These are phyloP conservation scores for Netelia inedita DNA, from an alignment of 2,888 invertebrate genomes.

Conservation along the genomic window DNA sequence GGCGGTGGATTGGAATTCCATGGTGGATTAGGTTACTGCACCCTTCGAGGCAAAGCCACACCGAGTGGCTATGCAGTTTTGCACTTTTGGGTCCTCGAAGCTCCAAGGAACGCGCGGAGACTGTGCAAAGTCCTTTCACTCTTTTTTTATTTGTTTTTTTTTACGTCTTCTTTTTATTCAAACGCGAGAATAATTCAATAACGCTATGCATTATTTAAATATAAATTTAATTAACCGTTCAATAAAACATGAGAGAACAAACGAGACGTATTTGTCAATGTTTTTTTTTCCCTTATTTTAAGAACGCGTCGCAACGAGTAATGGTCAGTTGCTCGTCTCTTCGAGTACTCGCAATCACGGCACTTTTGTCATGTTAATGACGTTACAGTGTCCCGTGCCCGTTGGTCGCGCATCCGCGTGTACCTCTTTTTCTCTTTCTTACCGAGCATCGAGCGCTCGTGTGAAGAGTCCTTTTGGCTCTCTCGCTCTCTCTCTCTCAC, in stretches of 20 bases:
- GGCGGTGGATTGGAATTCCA: conserved; percentile 66
- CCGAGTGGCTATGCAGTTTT: neutral
- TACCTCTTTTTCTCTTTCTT: conserved; percentile 18
- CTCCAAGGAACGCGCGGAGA: neutral
- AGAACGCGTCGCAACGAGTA: neutral
- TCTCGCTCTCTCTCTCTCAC: neutral
- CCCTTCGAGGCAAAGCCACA: conserved; percentile 26
- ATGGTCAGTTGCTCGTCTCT: conserved; percentile 37
- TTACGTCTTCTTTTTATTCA: neutral
- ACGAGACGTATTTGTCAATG: neutral
- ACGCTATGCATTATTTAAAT: neutral
- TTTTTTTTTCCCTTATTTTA: conserved; percentile 9
- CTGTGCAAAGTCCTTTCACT: neutral
- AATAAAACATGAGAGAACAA: conserved; percentile 7
- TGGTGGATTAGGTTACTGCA: conserved; percentile 72
- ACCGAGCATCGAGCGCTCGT: conserved; percentile 19
- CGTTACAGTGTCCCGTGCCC: conserved; percentile 4
- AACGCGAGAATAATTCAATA: neutral
- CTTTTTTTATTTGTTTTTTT: neutral
- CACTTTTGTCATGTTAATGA: conserved; percentile 69
- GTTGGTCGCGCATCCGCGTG: conserved; percentile 15
- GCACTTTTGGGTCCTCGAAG: neutral
- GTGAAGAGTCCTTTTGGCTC: conserved; percentile 15
- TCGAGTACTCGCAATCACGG: conserved; percentile 60
- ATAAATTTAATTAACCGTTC: neutral